These are phyloP conservation scores for Arrhopalites spinosus DNA, from an alignment of 2,888 invertebrate species.

Conservation along the genomic window DNA sequence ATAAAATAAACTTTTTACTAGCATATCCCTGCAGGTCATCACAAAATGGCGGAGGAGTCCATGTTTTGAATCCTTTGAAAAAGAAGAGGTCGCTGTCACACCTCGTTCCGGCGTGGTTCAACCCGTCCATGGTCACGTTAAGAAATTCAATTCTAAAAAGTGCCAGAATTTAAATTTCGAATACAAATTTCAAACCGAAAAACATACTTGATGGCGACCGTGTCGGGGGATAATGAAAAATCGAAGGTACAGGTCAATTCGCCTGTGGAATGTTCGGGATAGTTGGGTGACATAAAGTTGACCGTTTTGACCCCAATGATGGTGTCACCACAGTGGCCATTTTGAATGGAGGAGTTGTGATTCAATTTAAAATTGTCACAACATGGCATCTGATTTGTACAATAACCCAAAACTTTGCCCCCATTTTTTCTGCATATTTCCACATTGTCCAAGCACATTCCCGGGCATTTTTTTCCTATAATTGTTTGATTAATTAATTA, in stretches of 20 bases:
- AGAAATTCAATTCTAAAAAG: conserved; percentile 46
- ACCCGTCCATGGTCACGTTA: conserved; percentile 47
- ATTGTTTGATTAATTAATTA: no score
- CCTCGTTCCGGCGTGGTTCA: conserved; percentile 38
- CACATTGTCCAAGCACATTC: conserved; percentile 49
- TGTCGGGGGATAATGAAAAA: conserved; percentile 44
- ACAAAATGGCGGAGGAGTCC: conserved; percentile 53
- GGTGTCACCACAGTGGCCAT: conserved; percentile 46
- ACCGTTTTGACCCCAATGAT: conserved; percentile 41
- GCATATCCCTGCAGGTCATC: conserved; percentile 51
- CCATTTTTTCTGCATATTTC: conserved; percentile 41
- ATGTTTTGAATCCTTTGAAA: conserved; percentile 51
- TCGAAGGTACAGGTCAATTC: conserved; percentile 47
- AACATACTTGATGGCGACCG: conserved; percentile 43
- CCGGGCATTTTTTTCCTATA: conserved; percentile 52
- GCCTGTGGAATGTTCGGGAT: conserved; percentile 39
- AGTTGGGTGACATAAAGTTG: conserved; percentile 47
- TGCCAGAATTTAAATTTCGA: neutral
- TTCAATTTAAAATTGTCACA: conserved; percentile 40
- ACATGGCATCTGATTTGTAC: conserved; percentile 47
- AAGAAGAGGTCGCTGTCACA: conserved; percentile 47
- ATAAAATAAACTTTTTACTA: no score
- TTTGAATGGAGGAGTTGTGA: neutral
- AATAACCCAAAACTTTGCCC: conserved; percentile 51
- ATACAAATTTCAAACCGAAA: neutral